A percentile compares a stretch with the other conserved stretches of the same genome.
phyloP scores from a whole-genome alignment of 2,797 vertebrate species.

The Spondyliosoma cantharus region DNA sequence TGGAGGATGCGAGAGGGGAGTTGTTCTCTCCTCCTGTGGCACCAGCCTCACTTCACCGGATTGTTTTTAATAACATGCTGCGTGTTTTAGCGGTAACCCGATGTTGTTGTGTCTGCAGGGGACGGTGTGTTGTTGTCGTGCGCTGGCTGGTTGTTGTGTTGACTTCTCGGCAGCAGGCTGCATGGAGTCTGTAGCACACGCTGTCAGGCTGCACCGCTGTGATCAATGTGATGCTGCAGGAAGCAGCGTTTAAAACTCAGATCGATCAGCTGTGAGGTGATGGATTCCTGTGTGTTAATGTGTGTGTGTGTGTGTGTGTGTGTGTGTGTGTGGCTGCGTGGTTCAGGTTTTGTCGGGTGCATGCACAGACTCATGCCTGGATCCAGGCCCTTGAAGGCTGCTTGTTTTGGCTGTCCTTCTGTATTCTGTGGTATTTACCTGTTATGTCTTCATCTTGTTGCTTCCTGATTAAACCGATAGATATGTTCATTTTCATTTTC shows the following conservation, averaged over 20 bases:
- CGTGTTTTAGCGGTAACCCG: background rate
- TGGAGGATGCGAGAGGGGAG: conserved; percentile 11
- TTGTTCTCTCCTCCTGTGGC: background rate
- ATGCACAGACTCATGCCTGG: background rate
- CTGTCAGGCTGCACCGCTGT: background rate
- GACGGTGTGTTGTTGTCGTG: background rate
- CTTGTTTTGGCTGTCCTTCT: too few species aligned
- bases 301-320: background rate
- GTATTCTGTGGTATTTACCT: too few species aligned
- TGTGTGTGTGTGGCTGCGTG: background rate
- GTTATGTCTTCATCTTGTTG: background rate
- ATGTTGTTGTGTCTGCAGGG: background rate
- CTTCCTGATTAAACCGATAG: background rate
- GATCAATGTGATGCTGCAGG: conserved; percentile 5
- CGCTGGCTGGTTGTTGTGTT: background rate
- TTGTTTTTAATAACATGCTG: background rate
- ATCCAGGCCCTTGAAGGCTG: background rate
- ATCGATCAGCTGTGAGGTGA: conserved; percentile 5
- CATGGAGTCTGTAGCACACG: background rate
- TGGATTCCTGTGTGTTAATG: background rate
- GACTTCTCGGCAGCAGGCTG: background rate
- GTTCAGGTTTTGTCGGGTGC: background rate
- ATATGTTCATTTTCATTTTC: too few species aligned
- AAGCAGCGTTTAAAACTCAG: background rate
- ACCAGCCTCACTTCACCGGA: background rate